Evolutionary conservation across 2,797 vertebrate genomes (phyloP).

Genomic region (Helicolenus hilgendorfi): DNA sequence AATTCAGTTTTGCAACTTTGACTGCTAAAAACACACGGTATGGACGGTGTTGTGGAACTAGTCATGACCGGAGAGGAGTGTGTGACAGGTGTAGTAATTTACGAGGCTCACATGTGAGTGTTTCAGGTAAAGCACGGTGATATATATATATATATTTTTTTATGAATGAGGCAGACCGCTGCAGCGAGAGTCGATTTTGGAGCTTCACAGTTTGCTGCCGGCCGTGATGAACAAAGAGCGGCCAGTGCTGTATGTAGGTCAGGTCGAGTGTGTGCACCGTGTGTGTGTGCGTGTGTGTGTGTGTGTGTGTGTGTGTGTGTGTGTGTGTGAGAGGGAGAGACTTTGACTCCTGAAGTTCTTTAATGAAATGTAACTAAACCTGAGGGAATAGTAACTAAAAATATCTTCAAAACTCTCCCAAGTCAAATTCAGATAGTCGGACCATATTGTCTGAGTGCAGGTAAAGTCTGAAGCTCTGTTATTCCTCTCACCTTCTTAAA

Average conservation of each 20-base stretch:
- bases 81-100: neutral
- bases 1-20: neutral
- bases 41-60: neutral
- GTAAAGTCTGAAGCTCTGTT: neutral
- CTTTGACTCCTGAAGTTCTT: conserved; percentile 6
- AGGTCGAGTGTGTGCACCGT: neutral
- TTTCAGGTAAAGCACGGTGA: neutral
- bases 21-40: neutral
- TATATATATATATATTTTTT: neutral
- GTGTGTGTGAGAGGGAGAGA: neutral
- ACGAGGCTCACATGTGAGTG: neutral
- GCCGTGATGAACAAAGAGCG: conserved; percentile 39
- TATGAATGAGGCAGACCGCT: conserved; percentile 32
- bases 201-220: conserved; percentile 43
- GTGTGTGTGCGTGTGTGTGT: neutral
- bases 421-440: neutral
- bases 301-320: neutral
- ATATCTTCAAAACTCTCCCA: neutral
- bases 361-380: conserved; percentile 10
- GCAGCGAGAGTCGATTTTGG: conserved; percentile 8
- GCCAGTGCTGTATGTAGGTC: conserved; percentile 50
- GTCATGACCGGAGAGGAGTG: neutral
- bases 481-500: neutral
- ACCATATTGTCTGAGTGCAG: neutral
- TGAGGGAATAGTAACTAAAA: neutral